phyloP scores from a whole-genome alignment of 2,888 invertebrate species.

The Heterodera filipjevi region DNA sequence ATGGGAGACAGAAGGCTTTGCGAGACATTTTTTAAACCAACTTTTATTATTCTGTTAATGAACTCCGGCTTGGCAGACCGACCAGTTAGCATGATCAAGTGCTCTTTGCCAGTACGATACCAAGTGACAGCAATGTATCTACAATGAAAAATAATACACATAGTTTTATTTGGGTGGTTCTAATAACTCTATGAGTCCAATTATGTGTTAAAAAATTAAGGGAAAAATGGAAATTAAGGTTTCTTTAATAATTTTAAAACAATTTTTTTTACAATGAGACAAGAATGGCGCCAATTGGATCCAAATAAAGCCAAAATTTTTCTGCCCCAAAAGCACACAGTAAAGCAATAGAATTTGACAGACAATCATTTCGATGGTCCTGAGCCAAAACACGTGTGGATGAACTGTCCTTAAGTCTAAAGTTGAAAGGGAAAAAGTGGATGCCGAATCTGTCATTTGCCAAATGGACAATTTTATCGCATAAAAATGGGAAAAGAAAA shows the following conservation, averaged over 20 bases:
- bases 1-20: too few relatives aligned
- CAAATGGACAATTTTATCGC: too few relatives aligned
- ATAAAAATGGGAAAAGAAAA: too few relatives aligned
- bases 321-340: slow-evolving; percentile 67
- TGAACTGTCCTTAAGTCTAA: slow-evolving; percentile 58
- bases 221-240: too few relatives aligned
- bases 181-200: too few relatives aligned
- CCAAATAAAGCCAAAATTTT: slow-evolving; percentile 66
- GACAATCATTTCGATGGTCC: slow-evolving; percentile 69
- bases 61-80: slow-evolving; percentile 62
- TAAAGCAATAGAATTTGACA: slow-evolving; percentile 68
- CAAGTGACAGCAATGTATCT: slow-evolving; percentile 45
- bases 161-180: too few relatives aligned
- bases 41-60: slow-evolving; percentile 65
- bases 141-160: background rate
- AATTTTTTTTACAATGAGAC: slow-evolving; percentile 69
- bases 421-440: too few relatives aligned
- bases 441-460: too few relatives aligned
- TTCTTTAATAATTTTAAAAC: background rate
- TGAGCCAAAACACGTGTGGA: slow-evolving; percentile 67
- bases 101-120: slow-evolving; percentile 66
- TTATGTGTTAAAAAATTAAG: too few relatives aligned
- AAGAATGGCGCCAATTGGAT: slow-evolving; percentile 69
- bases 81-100: slow-evolving; percentile 60
- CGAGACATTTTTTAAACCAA: slow-evolving; percentile 20